Conservation (phyloP, 2,888 invertebrate species). For the Digitonthophagus gazella region DNA sequence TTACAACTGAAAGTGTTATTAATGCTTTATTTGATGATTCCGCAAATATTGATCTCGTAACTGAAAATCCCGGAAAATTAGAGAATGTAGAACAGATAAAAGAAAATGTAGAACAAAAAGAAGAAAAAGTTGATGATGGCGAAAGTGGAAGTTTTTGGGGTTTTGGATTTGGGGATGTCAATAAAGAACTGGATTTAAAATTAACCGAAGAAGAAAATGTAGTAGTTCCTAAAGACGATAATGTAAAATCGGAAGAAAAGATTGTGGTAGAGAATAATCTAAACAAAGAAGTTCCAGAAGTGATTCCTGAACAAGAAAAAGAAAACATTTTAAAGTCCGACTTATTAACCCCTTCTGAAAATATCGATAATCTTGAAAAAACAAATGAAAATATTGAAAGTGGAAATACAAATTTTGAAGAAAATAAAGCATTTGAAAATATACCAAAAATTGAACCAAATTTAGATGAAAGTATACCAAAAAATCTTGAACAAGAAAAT, state of each 20-base stretch:
- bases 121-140: not conserved
- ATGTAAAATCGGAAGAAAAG: not conserved
- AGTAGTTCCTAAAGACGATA: constrained; percentile 1
- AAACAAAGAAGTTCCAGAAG: constrained; percentile 2
- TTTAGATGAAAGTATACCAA: constrained; percentile 7
- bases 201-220: constrained; percentile 22
- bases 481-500: constrained; percentile 6
- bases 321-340: too few relatives aligned
- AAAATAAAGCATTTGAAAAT: not conserved
- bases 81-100: not conserved
- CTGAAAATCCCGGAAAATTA: constrained; percentile 7
- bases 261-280: not conserved
- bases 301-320: not conserved
- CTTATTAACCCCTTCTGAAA: too few relatives aligned
- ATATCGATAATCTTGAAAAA: not conserved
- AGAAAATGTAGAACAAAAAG: not conserved
- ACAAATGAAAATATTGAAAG: not conserved
- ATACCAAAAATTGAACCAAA: not conserved
- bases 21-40: constrained; percentile 3
- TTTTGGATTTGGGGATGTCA: not conserved
- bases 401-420: not conserved
- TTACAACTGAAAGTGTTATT: constrained; percentile 1
- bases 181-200: constrained; percentile 25
- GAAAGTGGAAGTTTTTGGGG: not conserved
- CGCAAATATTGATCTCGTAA: not conserved